A percentile compares a stretch with the other conserved stretches of the same genome.
Conservation (phyloP, 2,797 vertebrate genomes). For the Anolis apletophallus region DNA sequence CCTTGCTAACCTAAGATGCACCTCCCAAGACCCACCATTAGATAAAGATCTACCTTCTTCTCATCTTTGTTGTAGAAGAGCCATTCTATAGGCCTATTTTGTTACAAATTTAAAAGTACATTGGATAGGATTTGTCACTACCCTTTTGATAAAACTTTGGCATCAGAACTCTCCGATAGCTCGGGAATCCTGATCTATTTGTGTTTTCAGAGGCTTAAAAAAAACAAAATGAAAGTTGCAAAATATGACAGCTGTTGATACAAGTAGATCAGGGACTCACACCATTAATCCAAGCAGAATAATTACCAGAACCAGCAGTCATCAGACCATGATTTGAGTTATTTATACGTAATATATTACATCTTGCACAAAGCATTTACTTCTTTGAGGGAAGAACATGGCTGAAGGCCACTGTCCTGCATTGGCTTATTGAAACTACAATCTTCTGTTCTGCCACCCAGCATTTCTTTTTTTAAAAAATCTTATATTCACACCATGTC, state of each 20-base stretch:
- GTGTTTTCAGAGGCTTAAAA: background rate
- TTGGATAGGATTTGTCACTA: background rate
- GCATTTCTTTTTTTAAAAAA: constrained; percentile 52
- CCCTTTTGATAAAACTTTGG: background rate
- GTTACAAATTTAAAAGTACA: background rate
- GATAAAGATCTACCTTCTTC: background rate
- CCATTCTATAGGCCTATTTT: background rate
- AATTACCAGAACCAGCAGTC: rapidly evolving
- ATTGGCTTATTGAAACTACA: constrained; percentile 4
- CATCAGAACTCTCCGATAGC: too few species aligned
- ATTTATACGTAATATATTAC: background rate
- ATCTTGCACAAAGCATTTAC: background rate
- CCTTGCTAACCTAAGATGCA: background rate
- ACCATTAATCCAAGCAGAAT: background rate
- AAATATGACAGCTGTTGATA: background rate
- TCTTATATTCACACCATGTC: constrained; percentile 75
- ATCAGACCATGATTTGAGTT: background rate
- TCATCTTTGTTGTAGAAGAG: too few species aligned
- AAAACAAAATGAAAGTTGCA: background rate
- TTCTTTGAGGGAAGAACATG: constrained; percentile 5
- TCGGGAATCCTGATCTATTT: background rate
- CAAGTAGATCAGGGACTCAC: background rate
- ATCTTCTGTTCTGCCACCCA: constrained; percentile 22
- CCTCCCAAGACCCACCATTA: background rate
- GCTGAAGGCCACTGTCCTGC: background rate